Conservation (phyloP, 2,797 vertebrate species). For the Streptopelia turtur region DNA sequence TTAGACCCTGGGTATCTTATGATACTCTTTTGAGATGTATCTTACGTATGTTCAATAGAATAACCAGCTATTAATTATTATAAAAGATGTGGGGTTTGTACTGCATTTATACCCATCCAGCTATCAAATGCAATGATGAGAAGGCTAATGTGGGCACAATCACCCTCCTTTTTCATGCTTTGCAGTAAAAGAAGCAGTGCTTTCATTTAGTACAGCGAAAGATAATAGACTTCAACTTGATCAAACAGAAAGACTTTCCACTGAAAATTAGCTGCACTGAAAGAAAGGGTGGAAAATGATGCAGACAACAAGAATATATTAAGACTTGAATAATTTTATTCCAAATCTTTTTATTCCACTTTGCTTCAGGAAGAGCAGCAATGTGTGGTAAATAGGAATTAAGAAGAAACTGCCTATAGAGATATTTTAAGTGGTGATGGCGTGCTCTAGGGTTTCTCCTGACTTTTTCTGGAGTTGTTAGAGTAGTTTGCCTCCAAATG, state of each 20-base stretch:
- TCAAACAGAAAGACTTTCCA: not conserved
- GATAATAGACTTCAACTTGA: not conserved
- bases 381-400: not conserved
- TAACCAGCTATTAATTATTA: not conserved
- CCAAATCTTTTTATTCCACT: not conserved
- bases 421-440: not conserved
- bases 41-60: not conserved
- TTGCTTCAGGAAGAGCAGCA: not conserved
- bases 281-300: not conserved
- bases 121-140: not conserved
- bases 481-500: not conserved
- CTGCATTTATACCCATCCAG: not conserved
- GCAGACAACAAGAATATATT: not conserved
- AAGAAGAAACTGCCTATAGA: not conserved
- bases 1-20: not conserved
- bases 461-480: not conserved
- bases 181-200: not conserved
- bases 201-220: not conserved
- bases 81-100: not conserved
- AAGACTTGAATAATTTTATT: not conserved
- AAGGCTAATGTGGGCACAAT: not conserved
- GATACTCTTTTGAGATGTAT: not conserved
- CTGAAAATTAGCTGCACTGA: not conserved
- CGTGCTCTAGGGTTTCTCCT: not conserved
- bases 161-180: not conserved